Percentiles rank a stretch among this genome's conserved stretches.
Evolutionary conservation across 2,797 vertebrate genomes (phyloP).

Genomic region (Pelochelys cantorii): DNA sequence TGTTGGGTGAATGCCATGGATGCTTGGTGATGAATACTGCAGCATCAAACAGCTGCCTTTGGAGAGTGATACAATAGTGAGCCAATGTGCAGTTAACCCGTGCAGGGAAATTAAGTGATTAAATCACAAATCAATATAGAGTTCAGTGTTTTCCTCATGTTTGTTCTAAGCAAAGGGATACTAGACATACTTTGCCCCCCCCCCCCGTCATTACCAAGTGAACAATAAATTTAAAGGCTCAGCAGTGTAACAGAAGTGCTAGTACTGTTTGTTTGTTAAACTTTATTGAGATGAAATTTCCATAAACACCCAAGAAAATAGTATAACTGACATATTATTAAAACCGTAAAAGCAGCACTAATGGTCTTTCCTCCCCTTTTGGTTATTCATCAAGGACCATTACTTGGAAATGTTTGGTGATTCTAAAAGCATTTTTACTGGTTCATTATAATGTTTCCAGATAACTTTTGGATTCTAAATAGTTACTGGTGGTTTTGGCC

Average conservation of each 20-base stretch:
- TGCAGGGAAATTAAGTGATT: not conserved
- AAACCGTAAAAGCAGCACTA: not conserved
- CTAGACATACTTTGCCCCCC: not conserved
- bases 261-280: rapidly evolving
- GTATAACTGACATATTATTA: rapidly evolving
- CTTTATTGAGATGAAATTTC: not conserved
- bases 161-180: not conserved
- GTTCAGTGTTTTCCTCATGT: rapidly evolving
- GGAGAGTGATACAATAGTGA: not conserved
- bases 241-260: not conserved
- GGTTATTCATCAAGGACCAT: not conserved
- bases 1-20: slow-evolving; percentile 11
- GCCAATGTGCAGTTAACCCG: not conserved
- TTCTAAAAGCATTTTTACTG: not conserved
- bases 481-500: not conserved
- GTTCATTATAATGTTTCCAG: rapidly evolving
- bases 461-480: not conserved
- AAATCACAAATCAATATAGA: not conserved
- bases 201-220: not conserved
- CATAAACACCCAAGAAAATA: rapidly evolving
- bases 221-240: rapidly evolving
- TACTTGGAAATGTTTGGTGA: not conserved
- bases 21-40: slow-evolving; percentile 20
- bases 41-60: slow-evolving; percentile 24
- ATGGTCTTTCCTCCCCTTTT: not conserved